Conservation (phyloP, 2,113 vertebrate genomes). For the Sciurus niger region DNA sequence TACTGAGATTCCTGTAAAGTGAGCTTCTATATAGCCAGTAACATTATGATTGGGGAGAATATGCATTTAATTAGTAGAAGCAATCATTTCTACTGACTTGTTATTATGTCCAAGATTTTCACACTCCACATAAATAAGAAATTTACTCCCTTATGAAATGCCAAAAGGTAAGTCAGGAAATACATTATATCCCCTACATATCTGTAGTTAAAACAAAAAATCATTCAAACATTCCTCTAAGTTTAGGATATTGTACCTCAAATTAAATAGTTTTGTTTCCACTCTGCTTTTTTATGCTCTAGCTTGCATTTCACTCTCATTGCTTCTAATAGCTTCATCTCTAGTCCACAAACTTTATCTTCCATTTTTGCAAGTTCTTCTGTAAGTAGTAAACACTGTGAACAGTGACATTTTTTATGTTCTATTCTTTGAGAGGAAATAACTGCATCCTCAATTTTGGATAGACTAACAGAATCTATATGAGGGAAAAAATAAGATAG, state of each 20-base stretch:
- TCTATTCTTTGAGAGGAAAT: conserved; percentile 92
- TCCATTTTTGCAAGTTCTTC: conserved; percentile 90
- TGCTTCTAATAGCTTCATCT: conserved; percentile 88
- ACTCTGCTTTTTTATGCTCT: conserved; percentile 90
- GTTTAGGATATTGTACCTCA: conserved; percentile 87
- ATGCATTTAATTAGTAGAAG: neutral
- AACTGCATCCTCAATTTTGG: conserved; percentile 92
- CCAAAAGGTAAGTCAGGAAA: neutral
- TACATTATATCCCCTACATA: neutral
- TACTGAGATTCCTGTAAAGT: neutral
- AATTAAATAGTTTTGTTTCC: conserved; percentile 90
- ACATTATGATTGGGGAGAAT: neutral
- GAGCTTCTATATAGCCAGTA: neutral
- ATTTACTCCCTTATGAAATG: neutral
- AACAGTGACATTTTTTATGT: conserved; percentile 88
- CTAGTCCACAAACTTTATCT: conserved; percentile 87
- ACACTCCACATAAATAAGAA: neutral
- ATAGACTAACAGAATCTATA: conserved; percentile 90
- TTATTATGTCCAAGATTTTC: conserved; percentile 8
- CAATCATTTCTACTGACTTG: neutral
- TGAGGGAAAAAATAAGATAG: conserved; percentile 36
- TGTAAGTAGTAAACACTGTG: conserved; percentile 75
- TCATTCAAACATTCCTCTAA: neutral
- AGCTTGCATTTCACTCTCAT: conserved; percentile 89
- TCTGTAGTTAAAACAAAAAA: neutral